phyloP scores from a whole-genome alignment of 2,888 invertebrate genomes.

The Agrypnus murinus region DNA sequence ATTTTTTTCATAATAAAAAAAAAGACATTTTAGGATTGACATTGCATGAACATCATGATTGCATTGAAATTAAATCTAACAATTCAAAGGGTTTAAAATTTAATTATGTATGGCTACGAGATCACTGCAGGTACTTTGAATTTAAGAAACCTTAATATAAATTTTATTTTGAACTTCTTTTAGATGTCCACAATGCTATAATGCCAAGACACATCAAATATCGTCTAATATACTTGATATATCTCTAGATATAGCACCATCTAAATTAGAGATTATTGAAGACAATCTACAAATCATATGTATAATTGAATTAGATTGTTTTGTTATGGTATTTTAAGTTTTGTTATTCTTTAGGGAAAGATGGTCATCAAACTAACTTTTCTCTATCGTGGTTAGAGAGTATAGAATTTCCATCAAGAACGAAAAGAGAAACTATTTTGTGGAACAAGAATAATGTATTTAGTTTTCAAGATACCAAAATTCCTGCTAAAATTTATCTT shows the following conservation, averaged over 20 bases:
- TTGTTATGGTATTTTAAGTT: constrained; percentile 13
- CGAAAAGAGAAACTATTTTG: constrained; percentile 63
- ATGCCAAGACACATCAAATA: constrained; percentile 76
- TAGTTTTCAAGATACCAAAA: constrained; percentile 67
- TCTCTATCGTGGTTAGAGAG: constrained; percentile 68
- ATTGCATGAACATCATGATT: background rate
- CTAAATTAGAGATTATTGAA: constrained; percentile 64
- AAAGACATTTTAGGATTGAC: background rate
- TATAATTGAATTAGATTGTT: constrained; percentile 68
- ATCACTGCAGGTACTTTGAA: constrained; percentile 74
- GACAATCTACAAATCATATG: constrained; percentile 72
- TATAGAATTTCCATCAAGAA: constrained; percentile 10
- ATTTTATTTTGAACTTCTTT: constrained; percentile 29
- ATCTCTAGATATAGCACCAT: constrained; percentile 71
- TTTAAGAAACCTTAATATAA: constrained; percentile 1
- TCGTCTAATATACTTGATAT: constrained; percentile 75
- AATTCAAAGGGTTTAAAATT: constrained; percentile 54
- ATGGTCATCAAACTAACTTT: constrained; percentile 75
- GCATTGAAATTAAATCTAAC: constrained; percentile 7
- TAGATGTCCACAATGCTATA: constrained; percentile 78
- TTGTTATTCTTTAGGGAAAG: constrained; percentile 73
- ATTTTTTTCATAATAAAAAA: background rate
- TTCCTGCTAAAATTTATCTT: constrained; percentile 72
- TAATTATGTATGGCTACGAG: constrained; percentile 76
- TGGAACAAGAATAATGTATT: constrained; percentile 73